These are phyloP conservation scores for Neosalanx taihuensis DNA, from an alignment of 2,797 vertebrate species.

Conservation along the genomic window DNA sequence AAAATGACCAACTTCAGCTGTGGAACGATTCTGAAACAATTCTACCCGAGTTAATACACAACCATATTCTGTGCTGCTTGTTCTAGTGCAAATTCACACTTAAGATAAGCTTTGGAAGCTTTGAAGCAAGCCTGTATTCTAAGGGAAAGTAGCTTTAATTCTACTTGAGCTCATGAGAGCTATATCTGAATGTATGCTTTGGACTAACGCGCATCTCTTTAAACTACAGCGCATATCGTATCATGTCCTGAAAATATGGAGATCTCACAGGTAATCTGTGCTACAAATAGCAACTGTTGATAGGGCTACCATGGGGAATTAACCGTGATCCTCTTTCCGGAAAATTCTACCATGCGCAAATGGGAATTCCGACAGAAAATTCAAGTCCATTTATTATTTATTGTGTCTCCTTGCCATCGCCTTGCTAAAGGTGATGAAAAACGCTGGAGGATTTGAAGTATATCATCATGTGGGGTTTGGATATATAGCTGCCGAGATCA, in stretches of 20 bases:
- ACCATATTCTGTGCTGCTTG: not conserved
- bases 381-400: slow-evolving; percentile 77
- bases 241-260: slow-evolving; percentile 53
- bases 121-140: slow-evolving; percentile 37
- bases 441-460: slow-evolving; percentile 55
- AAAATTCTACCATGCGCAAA: slow-evolving; percentile 68
- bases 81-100: not conserved
- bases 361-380: slow-evolving; percentile 77
- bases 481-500: slow-evolving; percentile 62
- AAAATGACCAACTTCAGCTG: too few relatives aligned
- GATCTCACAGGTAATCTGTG: slow-evolving; percentile 62
- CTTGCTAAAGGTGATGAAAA: slow-evolving; percentile 64
- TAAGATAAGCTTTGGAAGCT: slow-evolving; percentile 32
- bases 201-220: slow-evolving; percentile 53
- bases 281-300: slow-evolving; percentile 66
- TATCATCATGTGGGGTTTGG: slow-evolving; percentile 69
- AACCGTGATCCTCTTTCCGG: slow-evolving; percentile 70
- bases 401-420: slow-evolving; percentile 49
- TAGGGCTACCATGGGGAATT: slow-evolving; percentile 66
- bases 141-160: slow-evolving; percentile 35
- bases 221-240: slow-evolving; percentile 58
- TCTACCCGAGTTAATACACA: not conserved
- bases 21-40: too few relatives aligned
- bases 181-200: slow-evolving; percentile 29
- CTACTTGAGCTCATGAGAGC: slow-evolving; percentile 33